Percentiles rank a stretch among this genome's conserved stretches.
phyloP scores from a whole-genome alignment of 2,797 vertebrate genomes.

The Sebastes diploproa region DNA sequence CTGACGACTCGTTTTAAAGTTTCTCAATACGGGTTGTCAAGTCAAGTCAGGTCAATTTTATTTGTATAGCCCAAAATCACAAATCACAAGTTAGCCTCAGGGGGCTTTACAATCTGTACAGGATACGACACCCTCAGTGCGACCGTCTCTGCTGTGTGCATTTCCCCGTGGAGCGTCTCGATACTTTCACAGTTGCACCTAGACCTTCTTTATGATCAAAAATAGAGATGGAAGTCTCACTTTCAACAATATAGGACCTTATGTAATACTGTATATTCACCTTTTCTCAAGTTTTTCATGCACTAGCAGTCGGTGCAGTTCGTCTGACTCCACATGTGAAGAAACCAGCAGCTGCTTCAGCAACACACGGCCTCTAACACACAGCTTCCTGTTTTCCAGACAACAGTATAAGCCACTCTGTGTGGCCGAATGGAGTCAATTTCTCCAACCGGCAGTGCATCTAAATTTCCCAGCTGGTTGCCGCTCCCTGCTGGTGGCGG shows the following conservation, averaged over 20 bases:
- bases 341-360: not conserved
- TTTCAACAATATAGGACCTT: not conserved
- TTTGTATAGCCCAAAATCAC: too few species aligned
- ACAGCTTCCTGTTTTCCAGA: slow-evolving; percentile 11
- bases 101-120: too few species aligned
- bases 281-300: not conserved
- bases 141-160: not conserved
- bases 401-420: slow-evolving; percentile 1
- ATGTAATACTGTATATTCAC: not conserved
- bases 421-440: slow-evolving; percentile 17
- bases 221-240: not conserved
- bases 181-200: not conserved
- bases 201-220: not conserved
- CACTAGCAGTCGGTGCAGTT: not conserved
- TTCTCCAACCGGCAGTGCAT: slow-evolving; percentile 16
- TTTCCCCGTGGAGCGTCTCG: not conserved
- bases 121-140: too few species aligned
- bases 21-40: not conserved
- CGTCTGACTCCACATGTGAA: not conserved
- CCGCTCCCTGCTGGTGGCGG: slow-evolving; percentile 8
- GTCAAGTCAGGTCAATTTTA: too few species aligned
- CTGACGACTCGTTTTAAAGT: not conserved
- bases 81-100: too few species aligned
- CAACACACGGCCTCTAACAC: not conserved
- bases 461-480: slow-evolving; percentile 29